Conservation (phyloP, 2,888 invertebrate genomes). For the Hypomecis punctinalis region DNA sequence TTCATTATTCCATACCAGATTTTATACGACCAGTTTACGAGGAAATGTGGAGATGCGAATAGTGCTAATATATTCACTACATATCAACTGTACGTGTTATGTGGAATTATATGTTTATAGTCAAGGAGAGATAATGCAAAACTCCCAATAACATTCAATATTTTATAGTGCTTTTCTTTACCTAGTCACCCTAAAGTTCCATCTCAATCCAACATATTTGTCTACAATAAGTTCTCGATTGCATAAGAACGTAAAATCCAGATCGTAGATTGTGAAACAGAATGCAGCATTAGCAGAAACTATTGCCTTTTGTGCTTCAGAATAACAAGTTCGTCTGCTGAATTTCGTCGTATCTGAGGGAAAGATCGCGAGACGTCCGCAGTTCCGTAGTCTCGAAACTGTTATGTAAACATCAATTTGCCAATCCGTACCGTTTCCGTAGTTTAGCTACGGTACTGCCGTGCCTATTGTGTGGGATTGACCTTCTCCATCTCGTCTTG, state of each 20-base stretch:
- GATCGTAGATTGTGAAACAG: slow-evolving; percentile 22
- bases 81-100: not conserved
- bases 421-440: slow-evolving; percentile 56
- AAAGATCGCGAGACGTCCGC: slow-evolving; percentile 33
- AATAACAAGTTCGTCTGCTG: slow-evolving; percentile 32
- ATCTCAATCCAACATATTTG: slow-evolving; percentile 9
- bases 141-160: not conserved
- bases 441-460: slow-evolving; percentile 46
- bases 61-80: slow-evolving; percentile 16
- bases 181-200: not conserved
- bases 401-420: slow-evolving; percentile 61
- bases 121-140: not conserved
- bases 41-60: slow-evolving; percentile 16
- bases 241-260: slow-evolving; percentile 11
- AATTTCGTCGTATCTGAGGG: slow-evolving; percentile 32
- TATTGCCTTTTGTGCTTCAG: slow-evolving; percentile 33
- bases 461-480: slow-evolving; percentile 52
- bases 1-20: slow-evolving; percentile 1
- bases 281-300: slow-evolving; percentile 32
- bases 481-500: slow-evolving; percentile 56
- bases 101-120: not conserved
- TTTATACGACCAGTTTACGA: slow-evolving; percentile 4
- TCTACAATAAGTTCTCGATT: not conserved
- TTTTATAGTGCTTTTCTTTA: not conserved
- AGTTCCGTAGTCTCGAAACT: slow-evolving; percentile 41